phyloP scores from a whole-genome alignment of 2,888 invertebrate genomes.

The Frankliniella intonsa region DNA sequence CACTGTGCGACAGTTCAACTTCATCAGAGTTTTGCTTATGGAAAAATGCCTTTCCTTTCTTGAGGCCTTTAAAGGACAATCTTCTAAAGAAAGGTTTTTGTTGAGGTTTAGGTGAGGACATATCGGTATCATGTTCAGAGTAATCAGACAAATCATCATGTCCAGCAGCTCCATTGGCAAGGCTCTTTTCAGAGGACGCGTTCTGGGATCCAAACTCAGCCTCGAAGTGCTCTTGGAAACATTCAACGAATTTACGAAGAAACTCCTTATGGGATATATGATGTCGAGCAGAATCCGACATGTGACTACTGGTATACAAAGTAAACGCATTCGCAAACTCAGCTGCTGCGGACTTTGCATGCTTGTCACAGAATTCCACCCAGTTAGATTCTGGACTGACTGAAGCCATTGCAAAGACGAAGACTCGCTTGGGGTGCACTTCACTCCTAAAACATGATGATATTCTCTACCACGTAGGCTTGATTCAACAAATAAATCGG shows the following conservation, averaged over 20 bases:
- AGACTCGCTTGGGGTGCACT: neutral
- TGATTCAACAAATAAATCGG: neutral
- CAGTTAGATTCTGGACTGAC: slow-evolving; percentile 47
- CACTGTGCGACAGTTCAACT: slow-evolving; percentile 57
- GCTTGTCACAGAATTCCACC: slow-evolving; percentile 82
- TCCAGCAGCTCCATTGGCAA: slow-evolving; percentile 37
- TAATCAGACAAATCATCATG: slow-evolving; percentile 53
- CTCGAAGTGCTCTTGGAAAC: slow-evolving; percentile 81
- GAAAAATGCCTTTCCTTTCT: slow-evolving; percentile 77
- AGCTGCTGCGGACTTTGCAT: slow-evolving; percentile 76
- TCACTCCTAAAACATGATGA: neutral
- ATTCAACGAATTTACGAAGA: slow-evolving; percentile 75
- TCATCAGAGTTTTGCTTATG: slow-evolving; percentile 90
- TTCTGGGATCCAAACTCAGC: slow-evolving; percentile 60
- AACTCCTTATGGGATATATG: slow-evolving; percentile 72
- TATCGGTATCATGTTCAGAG: slow-evolving; percentile 63
- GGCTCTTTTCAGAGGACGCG: slow-evolving; percentile 42
- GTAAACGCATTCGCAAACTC: slow-evolving; percentile 85
- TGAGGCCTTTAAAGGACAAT: slow-evolving; percentile 82
- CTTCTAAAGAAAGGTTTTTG: slow-evolving; percentile 81
- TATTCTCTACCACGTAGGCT: no score
- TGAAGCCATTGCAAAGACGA: neutral
- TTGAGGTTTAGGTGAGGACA: slow-evolving; percentile 71
- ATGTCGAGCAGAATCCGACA: slow-evolving; percentile 58
- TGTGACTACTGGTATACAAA: slow-evolving; percentile 66